Conservation (phyloP, 2,797 vertebrate species). For the Bradypodion ventrale region DNA sequence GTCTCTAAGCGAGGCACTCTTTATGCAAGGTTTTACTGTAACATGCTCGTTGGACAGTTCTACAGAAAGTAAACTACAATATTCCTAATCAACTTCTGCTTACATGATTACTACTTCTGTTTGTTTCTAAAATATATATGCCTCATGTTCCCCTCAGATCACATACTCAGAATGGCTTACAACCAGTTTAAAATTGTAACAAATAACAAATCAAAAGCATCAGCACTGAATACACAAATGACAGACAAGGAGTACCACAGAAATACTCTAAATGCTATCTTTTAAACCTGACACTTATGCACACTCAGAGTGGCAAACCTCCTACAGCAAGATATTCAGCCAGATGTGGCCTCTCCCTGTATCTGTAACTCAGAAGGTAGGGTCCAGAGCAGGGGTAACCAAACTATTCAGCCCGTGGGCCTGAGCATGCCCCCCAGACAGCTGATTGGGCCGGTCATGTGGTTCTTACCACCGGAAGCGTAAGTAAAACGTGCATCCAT, state of each 20-base stretch:
- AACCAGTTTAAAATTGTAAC: neutral
- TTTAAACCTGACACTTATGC: neutral
- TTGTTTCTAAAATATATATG: neutral
- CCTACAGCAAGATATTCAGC: neutral
- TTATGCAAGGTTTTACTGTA: too few species aligned
- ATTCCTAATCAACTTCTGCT: conserved; percentile 18
- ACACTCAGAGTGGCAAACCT: neutral
- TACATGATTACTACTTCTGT: conserved; percentile 6
- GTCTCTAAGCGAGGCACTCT: too few species aligned
- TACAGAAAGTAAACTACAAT: neutral
- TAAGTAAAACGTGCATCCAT: too few species aligned
- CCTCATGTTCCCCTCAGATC: neutral
- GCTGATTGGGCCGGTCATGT: too few species aligned
- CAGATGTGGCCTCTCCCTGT: too few species aligned
- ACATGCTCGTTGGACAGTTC: neutral
- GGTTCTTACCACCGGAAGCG: too few species aligned
- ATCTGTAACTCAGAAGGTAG: too few species aligned
- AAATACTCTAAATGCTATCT: neutral
- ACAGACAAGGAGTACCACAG: neutral
- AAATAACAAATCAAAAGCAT: neutral
- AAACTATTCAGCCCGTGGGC: too few species aligned
- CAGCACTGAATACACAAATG: neutral
- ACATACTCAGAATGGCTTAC: neutral
- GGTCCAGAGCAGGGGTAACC: too few species aligned
- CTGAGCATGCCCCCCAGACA: too few species aligned